Conservation (phyloP, 1,140 invertebrate genomes). For the Scaptomyza hsui region DNA sequence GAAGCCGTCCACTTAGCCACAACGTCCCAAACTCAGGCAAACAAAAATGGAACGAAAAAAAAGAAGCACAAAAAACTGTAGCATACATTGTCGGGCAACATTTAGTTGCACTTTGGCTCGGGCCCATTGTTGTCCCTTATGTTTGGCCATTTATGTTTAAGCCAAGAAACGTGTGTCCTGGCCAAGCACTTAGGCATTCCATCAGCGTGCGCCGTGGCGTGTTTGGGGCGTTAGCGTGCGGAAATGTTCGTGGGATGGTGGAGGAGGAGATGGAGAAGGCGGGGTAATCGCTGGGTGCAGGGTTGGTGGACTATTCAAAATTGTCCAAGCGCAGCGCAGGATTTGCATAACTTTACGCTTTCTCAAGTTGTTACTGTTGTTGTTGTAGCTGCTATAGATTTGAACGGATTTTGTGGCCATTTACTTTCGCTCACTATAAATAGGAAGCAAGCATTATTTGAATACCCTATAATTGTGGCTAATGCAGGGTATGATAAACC, state of each 20-base stretch:
- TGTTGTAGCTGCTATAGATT: constrained; percentile 32
- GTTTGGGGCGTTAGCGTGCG: constrained; percentile 71
- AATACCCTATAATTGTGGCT: not conserved
- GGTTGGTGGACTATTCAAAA: constrained; percentile 42
- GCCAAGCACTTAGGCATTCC: constrained; percentile 74
- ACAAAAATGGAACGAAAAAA: constrained; percentile 36
- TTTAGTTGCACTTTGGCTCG: constrained; percentile 70
- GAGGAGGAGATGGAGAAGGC: not conserved
- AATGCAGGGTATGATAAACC: not conserved
- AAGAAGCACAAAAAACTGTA: constrained; percentile 39
- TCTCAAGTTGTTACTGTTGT: constrained; percentile 23
- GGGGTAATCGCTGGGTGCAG: not conserved
- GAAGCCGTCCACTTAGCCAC: constrained; percentile 24
- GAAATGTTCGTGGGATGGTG: constrained; percentile 3
- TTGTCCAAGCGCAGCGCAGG: constrained; percentile 63
- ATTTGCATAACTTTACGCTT: constrained; percentile 67
- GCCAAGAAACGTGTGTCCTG: constrained; percentile 13
- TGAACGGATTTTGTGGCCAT: constrained; percentile 50
- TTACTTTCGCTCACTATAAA: constrained; percentile 51
- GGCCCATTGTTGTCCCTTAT: constrained; percentile 54
- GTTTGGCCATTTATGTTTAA: constrained; percentile 32
- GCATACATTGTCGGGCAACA: constrained; percentile 65
- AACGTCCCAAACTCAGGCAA: not conserved
- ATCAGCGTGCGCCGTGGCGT: constrained; percentile 57
- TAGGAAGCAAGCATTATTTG: constrained; percentile 4